Evolutionary conservation across 2,888 invertebrate species (phyloP).

Genomic region (Harmothoe impar): DNA sequence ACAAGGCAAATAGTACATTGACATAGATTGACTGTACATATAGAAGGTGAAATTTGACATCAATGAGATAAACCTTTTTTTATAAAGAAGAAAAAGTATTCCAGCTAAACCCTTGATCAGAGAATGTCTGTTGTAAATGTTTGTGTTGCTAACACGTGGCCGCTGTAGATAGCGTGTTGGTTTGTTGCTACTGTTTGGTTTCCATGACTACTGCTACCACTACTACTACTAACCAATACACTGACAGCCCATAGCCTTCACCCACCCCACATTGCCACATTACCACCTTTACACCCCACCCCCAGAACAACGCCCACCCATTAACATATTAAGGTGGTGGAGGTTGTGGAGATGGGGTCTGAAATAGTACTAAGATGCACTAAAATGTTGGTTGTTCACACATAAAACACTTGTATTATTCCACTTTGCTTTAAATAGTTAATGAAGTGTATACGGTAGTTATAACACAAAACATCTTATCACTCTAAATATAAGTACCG

Average conservation of each 20-base stretch:
- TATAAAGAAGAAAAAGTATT: no score
- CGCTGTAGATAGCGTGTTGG: constrained; percentile 3
- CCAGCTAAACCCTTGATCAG: not conserved
- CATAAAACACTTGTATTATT: no score
- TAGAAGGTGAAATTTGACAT: no score
- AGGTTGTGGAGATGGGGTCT: not conserved
- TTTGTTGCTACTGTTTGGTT: constrained; percentile 10
- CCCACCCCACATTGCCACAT: not conserved
- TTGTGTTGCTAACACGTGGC: not conserved
- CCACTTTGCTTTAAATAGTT: no score
- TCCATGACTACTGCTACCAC: not conserved
- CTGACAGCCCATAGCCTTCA: not conserved
- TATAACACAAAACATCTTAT: no score
- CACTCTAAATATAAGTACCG: no score
- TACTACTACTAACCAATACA: constrained; percentile 13
- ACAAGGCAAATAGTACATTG: no score
- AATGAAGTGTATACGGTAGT: no score
- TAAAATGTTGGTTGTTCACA: not conserved
- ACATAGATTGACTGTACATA: no score
- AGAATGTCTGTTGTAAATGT: not conserved
- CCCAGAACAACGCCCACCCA: no score
- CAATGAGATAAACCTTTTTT: no score
- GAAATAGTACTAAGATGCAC: not conserved
- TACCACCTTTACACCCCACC: no score
- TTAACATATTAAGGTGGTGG: not conserved